Evolutionary conservation across 92 coral and sea anemone genomes (phyloP), one percentile per base, ranked within the genome.

Genomic region (Anthopleura xanthogrammica): DNA sequence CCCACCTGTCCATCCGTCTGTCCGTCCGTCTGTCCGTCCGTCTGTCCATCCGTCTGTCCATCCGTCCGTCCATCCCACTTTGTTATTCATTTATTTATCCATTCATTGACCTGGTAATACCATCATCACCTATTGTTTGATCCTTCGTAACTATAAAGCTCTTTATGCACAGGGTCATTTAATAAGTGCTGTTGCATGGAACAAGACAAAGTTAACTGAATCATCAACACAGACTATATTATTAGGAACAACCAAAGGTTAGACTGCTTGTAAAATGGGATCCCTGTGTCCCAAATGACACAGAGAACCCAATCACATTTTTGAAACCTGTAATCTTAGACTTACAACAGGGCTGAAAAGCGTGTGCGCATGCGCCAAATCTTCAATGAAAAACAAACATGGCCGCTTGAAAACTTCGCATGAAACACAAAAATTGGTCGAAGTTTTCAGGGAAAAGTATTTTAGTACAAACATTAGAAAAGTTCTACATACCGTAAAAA

Each of bases 131-230:
- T 54, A 54, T 54, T 54, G 14, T 54, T 8, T 54, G 58, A 0
- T 54, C 17, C 58, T 54, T 8, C 58, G 13, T 54, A 54, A 54
- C 58, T 54, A 11, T 6, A 54, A 54, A 1, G 16, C 58, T 10
- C 22, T 68, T 42, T 23, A 16, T 70, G 24, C 16, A 3, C 79
- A 94, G 93, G 99, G 99, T 46, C 99, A 94, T 60, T 82, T 96
- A 41, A 86, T 96, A 16, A 92, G 92, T 86, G 97, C 98, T 52
- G 94, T 96, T 48, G 99, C 98, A 19, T 96, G 99, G 99, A 96
- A 96, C 88, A 96, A 96, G 79, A 86, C 99, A 41, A 90, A 89
- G 84, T 72, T 96, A 75, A 96, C 88, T 52, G 99, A 96, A 54
- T 83, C 91, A 58, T 92, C 99, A 2, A 96, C 99, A 3, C 99